phyloP scores from a whole-genome alignment of 1,140 invertebrate species.

The Sitodiplosis mosellana region DNA sequence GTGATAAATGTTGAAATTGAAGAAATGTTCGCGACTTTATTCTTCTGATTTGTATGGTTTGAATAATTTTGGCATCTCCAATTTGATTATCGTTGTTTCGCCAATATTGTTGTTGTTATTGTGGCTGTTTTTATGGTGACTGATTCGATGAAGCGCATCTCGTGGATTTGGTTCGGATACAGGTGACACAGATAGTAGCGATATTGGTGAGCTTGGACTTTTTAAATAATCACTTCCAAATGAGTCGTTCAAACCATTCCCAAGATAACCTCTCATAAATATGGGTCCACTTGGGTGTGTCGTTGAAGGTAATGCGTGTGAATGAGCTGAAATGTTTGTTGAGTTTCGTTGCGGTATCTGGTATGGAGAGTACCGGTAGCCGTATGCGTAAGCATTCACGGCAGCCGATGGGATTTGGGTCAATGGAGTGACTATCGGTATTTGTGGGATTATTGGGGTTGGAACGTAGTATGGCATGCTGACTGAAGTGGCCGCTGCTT shows the following conservation, averaged over 20 bases:
- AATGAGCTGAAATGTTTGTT: conserved; percentile 8
- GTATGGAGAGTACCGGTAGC: conserved; percentile 26
- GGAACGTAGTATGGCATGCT: conserved; percentile 38
- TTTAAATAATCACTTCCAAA: conserved; percentile 6
- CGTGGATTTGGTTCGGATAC: conserved; percentile 23
- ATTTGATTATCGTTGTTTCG: conserved; percentile 14
- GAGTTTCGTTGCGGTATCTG: conserved; percentile 19
- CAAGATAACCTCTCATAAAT: too few relatives aligned
- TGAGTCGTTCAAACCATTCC: conserved; percentile 15
- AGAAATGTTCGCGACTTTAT: too few relatives aligned
- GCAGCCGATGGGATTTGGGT: conserved; percentile 10
- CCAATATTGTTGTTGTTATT: conserved; percentile 13
- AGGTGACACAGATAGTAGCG: conserved; percentile 21
- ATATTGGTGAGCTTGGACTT: conserved; percentile 21
- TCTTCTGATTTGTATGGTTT: conserved; percentile 47
- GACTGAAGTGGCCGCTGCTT: conserved; percentile 59
- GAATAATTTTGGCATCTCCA: conserved; percentile 41
- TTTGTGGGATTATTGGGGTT: conserved; percentile 26
- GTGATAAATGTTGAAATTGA: too few relatives aligned
- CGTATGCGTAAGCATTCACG: conserved; percentile 22
- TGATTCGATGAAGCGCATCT: conserved; percentile 11
- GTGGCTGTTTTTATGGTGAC: conserved; percentile 8
- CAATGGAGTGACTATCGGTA: conserved; percentile 28
- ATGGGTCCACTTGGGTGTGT: conserved; percentile 3
- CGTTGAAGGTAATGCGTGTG: conserved; percentile 6